These are phyloP conservation scores for Eudasyphora cyanicolor DNA, from an alignment of 2,888 invertebrate species.

Conservation along the genomic window DNA sequence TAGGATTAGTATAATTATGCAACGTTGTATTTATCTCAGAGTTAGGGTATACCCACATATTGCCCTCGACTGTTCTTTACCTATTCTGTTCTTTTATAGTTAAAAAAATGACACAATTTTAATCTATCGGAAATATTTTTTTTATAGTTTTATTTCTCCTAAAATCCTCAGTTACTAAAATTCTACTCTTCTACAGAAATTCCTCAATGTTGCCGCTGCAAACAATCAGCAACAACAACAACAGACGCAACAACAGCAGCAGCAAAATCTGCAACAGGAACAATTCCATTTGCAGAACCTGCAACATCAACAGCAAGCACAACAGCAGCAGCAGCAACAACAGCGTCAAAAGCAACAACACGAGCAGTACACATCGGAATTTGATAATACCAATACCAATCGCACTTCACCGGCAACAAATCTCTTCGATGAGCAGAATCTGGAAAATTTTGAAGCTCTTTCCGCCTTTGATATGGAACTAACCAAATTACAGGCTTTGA, in stretches of 20 bases:
- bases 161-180: neutral
- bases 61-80: too few relatives aligned
- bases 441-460: conserved; percentile 71
- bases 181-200: conserved; percentile 71
- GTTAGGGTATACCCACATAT: too few relatives aligned
- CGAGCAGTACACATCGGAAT: conserved; percentile 52
- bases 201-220: conserved; percentile 72
- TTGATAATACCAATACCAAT: conserved; percentile 57
- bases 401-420: conserved; percentile 63
- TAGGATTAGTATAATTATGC: too few relatives aligned
- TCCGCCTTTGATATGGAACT: conserved; percentile 75
- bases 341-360: conserved; percentile 67
- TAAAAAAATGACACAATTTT: too few relatives aligned
- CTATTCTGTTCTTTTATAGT: too few relatives aligned
- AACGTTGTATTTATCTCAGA: too few relatives aligned
- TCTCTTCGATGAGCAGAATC: conserved; percentile 68
- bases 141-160: too few relatives aligned
- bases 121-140: too few relatives aligned
- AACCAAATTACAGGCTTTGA: conserved; percentile 77
- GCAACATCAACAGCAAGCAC: conserved; percentile 68
- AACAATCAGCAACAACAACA: conserved; percentile 72
- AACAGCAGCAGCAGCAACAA: conserved; percentile 68
- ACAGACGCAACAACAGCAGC: conserved; percentile 28
- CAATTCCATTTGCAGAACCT: conserved; percentile 62
- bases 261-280: conserved; percentile 64